Conservation (phyloP, 2,888 invertebrate species). For the Nomada lathburiana region DNA sequence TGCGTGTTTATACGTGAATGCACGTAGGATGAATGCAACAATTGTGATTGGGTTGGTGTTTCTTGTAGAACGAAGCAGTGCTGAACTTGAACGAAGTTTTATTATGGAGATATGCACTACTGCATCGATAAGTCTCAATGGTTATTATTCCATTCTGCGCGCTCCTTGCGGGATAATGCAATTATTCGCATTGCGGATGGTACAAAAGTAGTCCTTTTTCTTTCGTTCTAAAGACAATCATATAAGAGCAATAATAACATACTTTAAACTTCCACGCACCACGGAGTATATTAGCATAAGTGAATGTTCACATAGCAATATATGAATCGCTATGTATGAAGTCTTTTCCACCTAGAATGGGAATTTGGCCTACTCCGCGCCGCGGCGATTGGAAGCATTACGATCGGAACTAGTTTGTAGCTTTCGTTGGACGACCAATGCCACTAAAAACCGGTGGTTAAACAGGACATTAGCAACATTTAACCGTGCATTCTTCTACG, state of each 20-base stretch:
- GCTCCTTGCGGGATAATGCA: neutral
- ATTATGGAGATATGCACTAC: neutral
- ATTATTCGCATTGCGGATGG: neutral
- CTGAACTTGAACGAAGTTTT: neutral
- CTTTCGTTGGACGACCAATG: neutral
- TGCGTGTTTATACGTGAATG: neutral
- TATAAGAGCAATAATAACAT: too few relatives aligned
- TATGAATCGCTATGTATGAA: too few relatives aligned
- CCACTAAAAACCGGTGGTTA: slow-evolving; percentile 5
- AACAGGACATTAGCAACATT: neutral
- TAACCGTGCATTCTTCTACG: neutral
- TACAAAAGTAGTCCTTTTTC: neutral
- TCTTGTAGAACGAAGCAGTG: neutral
- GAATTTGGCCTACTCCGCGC: too few relatives aligned
- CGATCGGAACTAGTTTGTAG: neutral
- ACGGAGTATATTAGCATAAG: too few relatives aligned
- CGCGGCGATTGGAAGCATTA: slow-evolving; percentile 1
- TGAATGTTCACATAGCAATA: too few relatives aligned
- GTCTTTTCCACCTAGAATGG: too few relatives aligned
- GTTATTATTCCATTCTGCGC: neutral
- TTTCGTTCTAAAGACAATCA: too few relatives aligned
- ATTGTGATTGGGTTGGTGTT: slow-evolving; percentile 17
- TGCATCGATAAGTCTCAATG: neutral
- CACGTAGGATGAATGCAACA: slow-evolving; percentile 28
- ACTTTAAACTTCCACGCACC: too few relatives aligned